Conservation (phyloP, 2,797 vertebrate species). For the Lycodopsis pacificus region DNA sequence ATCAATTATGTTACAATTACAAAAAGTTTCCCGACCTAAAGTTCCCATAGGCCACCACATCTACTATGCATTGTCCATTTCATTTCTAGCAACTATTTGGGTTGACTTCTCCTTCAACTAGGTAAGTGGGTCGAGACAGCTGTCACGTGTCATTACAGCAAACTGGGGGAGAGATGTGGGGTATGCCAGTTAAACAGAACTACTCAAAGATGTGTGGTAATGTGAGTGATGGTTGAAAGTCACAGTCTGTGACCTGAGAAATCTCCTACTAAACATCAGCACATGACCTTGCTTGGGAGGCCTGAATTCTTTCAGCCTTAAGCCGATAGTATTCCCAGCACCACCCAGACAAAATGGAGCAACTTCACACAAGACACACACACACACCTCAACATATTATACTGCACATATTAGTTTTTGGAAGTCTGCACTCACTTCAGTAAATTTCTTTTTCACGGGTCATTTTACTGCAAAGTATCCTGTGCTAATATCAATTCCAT, state of each 20-base stretch:
- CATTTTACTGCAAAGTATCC: constrained; percentile 42
- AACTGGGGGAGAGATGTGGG: constrained; percentile 71
- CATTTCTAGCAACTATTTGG: constrained; percentile 48
- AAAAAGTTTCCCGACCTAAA: constrained; percentile 10
- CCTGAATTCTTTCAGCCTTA: constrained; percentile 80
- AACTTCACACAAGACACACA: constrained; percentile 58
- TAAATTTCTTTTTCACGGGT: constrained; percentile 46
- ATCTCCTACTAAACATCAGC: constrained; percentile 84
- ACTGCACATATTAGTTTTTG: constrained; percentile 47
- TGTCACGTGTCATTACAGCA: constrained; percentile 76
- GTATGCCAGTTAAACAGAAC: constrained; percentile 65
- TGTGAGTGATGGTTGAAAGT: constrained; percentile 80
- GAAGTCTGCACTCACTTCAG: constrained; percentile 42
- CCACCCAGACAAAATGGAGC: constrained; percentile 65
- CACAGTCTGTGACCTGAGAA: constrained; percentile 80
- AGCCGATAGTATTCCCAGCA: constrained; percentile 80
- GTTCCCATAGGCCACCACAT: constrained; percentile 24
- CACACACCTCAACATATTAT: constrained; percentile 50
- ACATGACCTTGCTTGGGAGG: constrained; percentile 82
- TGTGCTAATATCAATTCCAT: constrained; percentile 30
- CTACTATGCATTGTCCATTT: constrained; percentile 40
- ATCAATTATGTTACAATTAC: constrained; percentile 6
- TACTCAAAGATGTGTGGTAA: constrained; percentile 70
- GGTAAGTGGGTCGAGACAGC: constrained; percentile 66
- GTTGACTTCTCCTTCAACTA: constrained; percentile 63